A percentile compares a stretch with the other conserved stretches of the same genome.
Conservation (phyloP, 2,113 vertebrate species). For the Lates calcarifer region DNA sequence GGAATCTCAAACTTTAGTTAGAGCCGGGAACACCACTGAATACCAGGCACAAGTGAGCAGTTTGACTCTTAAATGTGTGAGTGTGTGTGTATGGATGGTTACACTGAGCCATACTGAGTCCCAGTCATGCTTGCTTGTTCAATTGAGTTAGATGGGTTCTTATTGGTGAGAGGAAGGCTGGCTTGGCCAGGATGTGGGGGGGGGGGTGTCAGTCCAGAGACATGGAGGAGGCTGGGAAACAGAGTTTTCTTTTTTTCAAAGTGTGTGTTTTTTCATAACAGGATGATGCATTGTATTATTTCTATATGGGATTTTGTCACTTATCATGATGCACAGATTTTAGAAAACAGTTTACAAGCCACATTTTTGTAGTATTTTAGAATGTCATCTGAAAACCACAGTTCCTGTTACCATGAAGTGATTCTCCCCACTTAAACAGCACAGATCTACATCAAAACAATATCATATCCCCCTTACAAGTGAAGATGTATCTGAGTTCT, state of each 20-base stretch:
- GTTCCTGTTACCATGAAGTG: background rate
- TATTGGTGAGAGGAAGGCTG: background rate
- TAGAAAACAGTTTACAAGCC: background rate
- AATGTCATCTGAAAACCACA: background rate
- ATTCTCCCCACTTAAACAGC: background rate
- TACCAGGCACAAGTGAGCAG: slow-evolving; percentile 68
- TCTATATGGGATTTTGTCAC: background rate
- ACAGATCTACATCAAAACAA: background rate
- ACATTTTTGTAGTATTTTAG: background rate
- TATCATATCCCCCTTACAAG: background rate
- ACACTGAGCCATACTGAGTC: slow-evolving; percentile 23
- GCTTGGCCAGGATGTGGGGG: background rate
- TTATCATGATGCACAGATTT: background rate
- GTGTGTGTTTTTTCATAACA: background rate
- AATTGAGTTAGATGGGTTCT: slow-evolving; percentile 33
- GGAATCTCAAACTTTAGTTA: slow-evolving; percentile 79
- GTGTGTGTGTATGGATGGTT: slow-evolving; percentile 37
- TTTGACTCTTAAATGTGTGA: slow-evolving; percentile 33
- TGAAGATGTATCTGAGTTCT: background rate
- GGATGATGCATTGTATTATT: background rate
- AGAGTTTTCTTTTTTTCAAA: slow-evolving; percentile 8
- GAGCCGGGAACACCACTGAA: slow-evolving; percentile 66
- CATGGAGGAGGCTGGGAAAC: slow-evolving; percentile 3
- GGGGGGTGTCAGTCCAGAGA: no score
- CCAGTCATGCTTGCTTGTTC: slow-evolving; percentile 10